phyloP scores from a whole-genome alignment of 2,888 invertebrate genomes.

The Rhabditophanes sp. region DNA sequence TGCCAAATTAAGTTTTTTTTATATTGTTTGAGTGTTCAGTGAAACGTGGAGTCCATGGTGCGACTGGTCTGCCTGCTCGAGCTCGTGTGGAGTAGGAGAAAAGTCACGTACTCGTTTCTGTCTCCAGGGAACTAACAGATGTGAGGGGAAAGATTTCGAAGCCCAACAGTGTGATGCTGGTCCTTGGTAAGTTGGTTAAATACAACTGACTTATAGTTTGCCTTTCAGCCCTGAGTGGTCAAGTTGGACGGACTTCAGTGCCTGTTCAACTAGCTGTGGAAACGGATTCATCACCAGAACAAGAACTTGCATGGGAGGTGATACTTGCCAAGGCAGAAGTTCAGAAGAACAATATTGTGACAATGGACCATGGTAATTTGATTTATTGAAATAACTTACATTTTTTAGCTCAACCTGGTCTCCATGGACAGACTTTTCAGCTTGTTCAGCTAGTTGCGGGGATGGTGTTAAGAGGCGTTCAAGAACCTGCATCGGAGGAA shows the following conservation, averaged over 20 bases:
- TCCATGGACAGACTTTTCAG: slow-evolving; percentile 27
- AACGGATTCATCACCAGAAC: slow-evolving; percentile 5
- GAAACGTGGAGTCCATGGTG: slow-evolving; percentile 10
- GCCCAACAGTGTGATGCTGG: slow-evolving; percentile 7
- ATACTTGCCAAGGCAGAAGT: slow-evolving; percentile 2
- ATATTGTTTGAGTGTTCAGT: too few species aligned
- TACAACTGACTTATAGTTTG: too few species aligned
- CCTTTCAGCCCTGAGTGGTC: slow-evolving; percentile 10
- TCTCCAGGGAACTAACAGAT: slow-evolving; percentile 9
- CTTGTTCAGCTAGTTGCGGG: slow-evolving; percentile 27
- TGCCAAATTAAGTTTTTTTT: too few species aligned
- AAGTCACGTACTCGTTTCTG: slow-evolving; percentile 6
- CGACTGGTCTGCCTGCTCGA: slow-evolving; percentile 8
- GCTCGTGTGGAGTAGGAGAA: slow-evolving; percentile 5
- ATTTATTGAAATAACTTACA: too few species aligned
- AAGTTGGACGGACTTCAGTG: slow-evolving; percentile 8
- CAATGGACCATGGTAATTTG: too few species aligned
- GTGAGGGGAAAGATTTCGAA: slow-evolving; percentile 9
- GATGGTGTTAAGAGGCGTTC: slow-evolving; percentile 23
- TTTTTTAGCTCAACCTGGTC: slow-evolving; percentile 30
- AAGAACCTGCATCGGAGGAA: slow-evolving; percentile 30
- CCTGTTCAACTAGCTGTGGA: slow-evolving; percentile 8
- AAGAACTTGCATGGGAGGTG: slow-evolving; percentile 9
- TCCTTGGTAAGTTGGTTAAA: too few species aligned
- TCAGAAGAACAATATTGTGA: too few species aligned